Base-by-base conservation (phyloP, 37 sponge, comb jelly and placozoan genomes). In the Agelas oroides region DNA sequence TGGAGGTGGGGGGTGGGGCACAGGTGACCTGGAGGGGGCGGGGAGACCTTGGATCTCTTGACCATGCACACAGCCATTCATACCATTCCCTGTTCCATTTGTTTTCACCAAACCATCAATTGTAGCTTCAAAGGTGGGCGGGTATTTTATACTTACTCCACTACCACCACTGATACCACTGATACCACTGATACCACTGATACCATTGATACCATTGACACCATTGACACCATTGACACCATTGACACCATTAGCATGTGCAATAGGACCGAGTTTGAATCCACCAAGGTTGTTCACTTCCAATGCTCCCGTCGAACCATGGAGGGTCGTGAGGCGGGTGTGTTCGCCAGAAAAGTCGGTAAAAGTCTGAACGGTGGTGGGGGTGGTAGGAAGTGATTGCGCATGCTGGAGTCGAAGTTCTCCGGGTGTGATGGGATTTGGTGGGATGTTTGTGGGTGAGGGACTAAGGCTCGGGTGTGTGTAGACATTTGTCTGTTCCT, bases 211-310 rank as follows among this genome's bases (percentile, higher is more conserved):
- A 55, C 32, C 70, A 58, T 18, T 28, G 55, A 18, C 30, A 14
- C 23, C 65, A 30, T 37, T 65, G 16, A 65, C 35, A 19, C 81
- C 81, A 55, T 70, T 57, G 36, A 68, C 13, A 20, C 62, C 62
- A 12, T 61, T 61, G 5, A 61, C 25, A 14, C 62, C 62, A 14
- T 33, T 67, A 11, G 34, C 19, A 24, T 67, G 34, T 30, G 69
- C 25, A 15, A 65, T 65, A 12, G 59, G 71, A 34, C 72, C 62
- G 2, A 71, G 87, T 21, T 77, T 76, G 72, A 89, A 89, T 53
- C 89, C 89, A 15, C 85, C 85, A 12, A 89, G 90, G 31, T 81
- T 81, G 75, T 83, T 89, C 24, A 89, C 90, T 30, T 89, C 90
- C 12, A 89, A 85, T 27, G 90, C 84, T 21, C 90, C 85, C 0